Evolutionary conservation across 2,797 vertebrate genomes (phyloP).

Genomic region (Hoplostethus atlanticus): DNA sequence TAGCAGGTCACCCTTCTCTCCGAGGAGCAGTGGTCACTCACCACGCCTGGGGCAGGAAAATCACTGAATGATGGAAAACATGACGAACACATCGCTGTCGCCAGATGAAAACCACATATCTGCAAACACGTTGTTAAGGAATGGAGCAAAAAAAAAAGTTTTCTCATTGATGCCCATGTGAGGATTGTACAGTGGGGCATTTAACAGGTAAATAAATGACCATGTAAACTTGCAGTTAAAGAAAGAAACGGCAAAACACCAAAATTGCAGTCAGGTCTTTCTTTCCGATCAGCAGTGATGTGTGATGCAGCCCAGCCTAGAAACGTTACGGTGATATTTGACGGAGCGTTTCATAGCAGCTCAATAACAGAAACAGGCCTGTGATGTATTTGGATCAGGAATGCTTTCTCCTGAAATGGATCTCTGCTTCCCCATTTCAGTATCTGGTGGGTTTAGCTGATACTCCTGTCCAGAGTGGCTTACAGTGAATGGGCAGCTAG

Average conservation of each 20-base stretch:
- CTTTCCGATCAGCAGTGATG: not conserved
- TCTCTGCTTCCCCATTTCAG: not conserved
- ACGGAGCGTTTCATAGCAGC: not conserved
- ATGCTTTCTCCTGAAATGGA: not conserved
- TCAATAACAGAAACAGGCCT: not conserved
- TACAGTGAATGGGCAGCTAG: not conserved
- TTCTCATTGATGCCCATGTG: too few relatives aligned
- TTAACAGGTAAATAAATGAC: too few relatives aligned
- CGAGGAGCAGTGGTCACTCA: not conserved
- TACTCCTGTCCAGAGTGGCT: not conserved
- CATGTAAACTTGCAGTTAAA: too few relatives aligned
- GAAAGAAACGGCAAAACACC: too few relatives aligned
- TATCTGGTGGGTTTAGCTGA: not conserved
- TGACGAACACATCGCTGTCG: not conserved
- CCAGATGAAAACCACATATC: not conserved
- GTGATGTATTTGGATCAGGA: too few relatives aligned
- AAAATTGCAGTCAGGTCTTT: not conserved
- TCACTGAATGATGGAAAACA: not conserved
- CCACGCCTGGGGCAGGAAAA: not conserved
- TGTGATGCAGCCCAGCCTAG: not conserved
- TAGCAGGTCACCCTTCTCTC: constrained; percentile 1
- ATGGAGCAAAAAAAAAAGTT: too few relatives aligned
- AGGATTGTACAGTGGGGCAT: too few relatives aligned
- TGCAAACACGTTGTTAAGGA: too few relatives aligned
- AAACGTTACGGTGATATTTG: not conserved